Conservation (phyloP, 2,888 invertebrate genomes). For the Parascotia fuliginaria region DNA sequence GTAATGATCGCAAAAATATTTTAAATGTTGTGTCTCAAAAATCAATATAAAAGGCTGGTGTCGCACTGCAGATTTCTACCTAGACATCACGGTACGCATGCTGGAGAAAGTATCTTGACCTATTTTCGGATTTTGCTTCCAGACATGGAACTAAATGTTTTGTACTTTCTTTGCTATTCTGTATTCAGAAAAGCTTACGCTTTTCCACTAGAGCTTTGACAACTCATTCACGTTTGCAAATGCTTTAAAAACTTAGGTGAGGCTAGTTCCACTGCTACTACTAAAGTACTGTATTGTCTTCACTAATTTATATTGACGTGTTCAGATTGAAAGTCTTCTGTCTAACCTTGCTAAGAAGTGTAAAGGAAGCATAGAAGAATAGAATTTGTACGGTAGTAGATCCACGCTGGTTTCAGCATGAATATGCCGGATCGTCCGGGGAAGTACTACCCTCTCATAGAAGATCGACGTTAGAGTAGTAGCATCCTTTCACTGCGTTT, state of each 20-base stretch:
- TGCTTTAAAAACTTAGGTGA: background rate
- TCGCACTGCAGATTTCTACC: conserved; percentile 77
- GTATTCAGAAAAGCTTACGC: background rate
- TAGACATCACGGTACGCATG: conserved; percentile 47
- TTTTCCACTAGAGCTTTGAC: background rate
- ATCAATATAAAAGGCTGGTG: conserved; percentile 66
- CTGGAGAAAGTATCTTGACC: conserved; percentile 61
- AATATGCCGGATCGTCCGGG: too few relatives aligned
- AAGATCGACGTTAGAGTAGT: too few relatives aligned
- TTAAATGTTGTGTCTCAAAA: conserved; percentile 46
- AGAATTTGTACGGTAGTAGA: too few relatives aligned
- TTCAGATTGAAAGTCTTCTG: background rate
- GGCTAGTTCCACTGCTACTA: background rate
- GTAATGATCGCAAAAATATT: conserved; percentile 2
- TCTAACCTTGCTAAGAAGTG: background rate
- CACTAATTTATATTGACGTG: background rate
- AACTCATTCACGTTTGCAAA: background rate
- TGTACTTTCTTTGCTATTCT: background rate
- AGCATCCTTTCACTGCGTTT: too few relatives aligned
- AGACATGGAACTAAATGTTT: conserved; percentile 17
- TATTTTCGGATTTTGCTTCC: conserved; percentile 51
- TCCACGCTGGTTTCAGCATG: too few relatives aligned
- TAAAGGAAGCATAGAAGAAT: too few relatives aligned
- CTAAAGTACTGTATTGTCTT: too few relatives aligned
- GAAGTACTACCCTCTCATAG: too few relatives aligned